These are phyloP conservation scores for Morone saxatilis DNA, from an alignment of 2,113 vertebrate species.

Conservation along the genomic window DNA sequence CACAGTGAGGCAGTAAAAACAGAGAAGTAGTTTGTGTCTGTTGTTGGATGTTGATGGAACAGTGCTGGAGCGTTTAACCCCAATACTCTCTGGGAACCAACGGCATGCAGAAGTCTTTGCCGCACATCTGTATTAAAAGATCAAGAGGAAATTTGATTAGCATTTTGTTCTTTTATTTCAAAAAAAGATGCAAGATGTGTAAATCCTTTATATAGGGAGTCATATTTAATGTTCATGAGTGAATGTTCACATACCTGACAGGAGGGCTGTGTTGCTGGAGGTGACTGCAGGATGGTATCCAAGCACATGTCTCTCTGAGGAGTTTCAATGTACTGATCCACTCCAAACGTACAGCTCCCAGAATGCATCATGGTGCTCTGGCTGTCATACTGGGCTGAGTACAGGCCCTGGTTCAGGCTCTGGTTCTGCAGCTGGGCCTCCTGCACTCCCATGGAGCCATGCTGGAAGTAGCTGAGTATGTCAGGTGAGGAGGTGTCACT, in stretches of 20 bases:
- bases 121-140: constrained; percentile 75
- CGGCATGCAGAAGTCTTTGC: constrained; percentile 76
- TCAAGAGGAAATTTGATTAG: constrained; percentile 3
- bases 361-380: constrained; percentile 57
- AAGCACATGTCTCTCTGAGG: constrained; percentile 64
- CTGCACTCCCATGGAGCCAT: constrained; percentile 39
- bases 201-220: accelerated
- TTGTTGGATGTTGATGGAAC: constrained; percentile 46
- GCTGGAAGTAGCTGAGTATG: constrained; percentile 77
- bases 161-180: background rate
- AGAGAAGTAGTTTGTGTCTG: constrained; percentile 63
- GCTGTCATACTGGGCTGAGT: constrained; percentile 55
- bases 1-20: constrained; percentile 70
- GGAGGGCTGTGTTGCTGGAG: constrained; percentile 69
- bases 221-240: background rate
- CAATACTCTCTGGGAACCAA: constrained; percentile 79
- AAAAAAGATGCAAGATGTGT: background rate
- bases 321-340: constrained; percentile 58
- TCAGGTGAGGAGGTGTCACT: constrained; percentile 69
- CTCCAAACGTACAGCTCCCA: constrained; percentile 66
- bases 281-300: constrained; percentile 61
- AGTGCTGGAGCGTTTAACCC: constrained; percentile 58
- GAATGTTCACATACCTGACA: constrained; percentile 76
- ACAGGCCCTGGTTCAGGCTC: constrained; percentile 49
- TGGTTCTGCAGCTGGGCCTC: constrained; percentile 56